phyloP scores from a whole-genome alignment of 2,113 vertebrate species.

The Misgurnus mizolepis region DNA sequence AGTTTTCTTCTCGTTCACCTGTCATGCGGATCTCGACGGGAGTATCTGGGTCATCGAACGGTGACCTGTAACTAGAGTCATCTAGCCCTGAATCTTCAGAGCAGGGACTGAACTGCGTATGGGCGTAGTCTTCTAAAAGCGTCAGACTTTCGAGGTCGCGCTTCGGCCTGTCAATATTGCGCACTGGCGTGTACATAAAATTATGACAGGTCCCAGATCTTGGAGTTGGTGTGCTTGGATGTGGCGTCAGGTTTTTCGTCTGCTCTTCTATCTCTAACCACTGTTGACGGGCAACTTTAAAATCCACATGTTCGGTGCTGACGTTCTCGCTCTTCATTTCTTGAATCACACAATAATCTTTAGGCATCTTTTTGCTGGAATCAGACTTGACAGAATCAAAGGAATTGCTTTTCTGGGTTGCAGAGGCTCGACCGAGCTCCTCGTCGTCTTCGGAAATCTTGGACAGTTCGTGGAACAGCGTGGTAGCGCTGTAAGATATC shows the following conservation, averaged over 20 bases:
- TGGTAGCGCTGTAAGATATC: slow-evolving; percentile 65
- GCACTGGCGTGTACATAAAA: slow-evolving; percentile 78
- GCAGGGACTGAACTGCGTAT: slow-evolving; percentile 76
- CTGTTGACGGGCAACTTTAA: slow-evolving; percentile 76
- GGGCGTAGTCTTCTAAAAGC: slow-evolving; percentile 66
- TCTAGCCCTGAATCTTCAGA: slow-evolving; percentile 78
- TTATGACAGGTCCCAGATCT: slow-evolving; percentile 64
- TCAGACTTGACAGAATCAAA: slow-evolving; percentile 56
- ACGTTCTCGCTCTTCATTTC: slow-evolving; percentile 78
- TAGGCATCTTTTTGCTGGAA: slow-evolving; percentile 71
- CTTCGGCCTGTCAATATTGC: slow-evolving; percentile 71
- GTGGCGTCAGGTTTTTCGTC: slow-evolving; percentile 67
- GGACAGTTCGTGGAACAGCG: slow-evolving; percentile 66
- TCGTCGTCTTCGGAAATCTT: slow-evolving; percentile 76
- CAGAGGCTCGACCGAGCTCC: slow-evolving; percentile 65
- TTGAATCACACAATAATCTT: slow-evolving; percentile 80
- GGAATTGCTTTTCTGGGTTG: slow-evolving; percentile 51
- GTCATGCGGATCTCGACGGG: slow-evolving; percentile 71
- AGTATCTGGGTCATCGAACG: slow-evolving; percentile 73
- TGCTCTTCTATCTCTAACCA: slow-evolving; percentile 79
- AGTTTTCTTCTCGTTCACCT: slow-evolving; percentile 72
- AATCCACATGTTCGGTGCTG: slow-evolving; percentile 79
- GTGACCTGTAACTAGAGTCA: slow-evolving; percentile 75
- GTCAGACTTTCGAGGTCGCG: slow-evolving; percentile 69
- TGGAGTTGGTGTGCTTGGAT: slow-evolving; percentile 59